phyloP scores from a whole-genome alignment of 1,140 invertebrate species.

The Bombus waltoni region DNA sequence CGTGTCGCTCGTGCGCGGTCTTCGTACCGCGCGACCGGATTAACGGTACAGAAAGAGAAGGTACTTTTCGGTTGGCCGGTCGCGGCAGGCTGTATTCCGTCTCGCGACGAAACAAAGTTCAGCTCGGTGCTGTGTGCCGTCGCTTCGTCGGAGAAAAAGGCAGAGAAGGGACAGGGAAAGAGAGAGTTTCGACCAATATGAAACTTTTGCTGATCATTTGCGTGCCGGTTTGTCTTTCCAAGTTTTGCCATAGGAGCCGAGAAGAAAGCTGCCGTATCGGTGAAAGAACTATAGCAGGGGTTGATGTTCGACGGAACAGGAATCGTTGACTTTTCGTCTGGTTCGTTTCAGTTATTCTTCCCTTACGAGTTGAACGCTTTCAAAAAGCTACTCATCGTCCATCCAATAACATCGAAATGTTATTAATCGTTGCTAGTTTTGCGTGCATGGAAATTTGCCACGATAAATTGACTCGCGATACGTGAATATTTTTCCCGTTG shows the following conservation, averaged over 20 bases:
- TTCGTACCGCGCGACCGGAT: conserved; percentile 34
- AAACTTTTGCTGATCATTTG: neutral
- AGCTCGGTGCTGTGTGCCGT: neutral
- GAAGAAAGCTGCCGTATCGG: neutral
- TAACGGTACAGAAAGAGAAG: conserved; percentile 40
- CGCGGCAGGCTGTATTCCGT: neutral
- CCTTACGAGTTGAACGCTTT: neutral
- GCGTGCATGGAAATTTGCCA: neutral
- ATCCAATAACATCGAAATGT: neutral
- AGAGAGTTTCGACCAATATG: neutral
- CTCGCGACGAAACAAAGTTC: conserved; percentile 36
- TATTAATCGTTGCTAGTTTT: neutral
- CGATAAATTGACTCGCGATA: neutral
- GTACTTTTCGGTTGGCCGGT: conserved; percentile 41
- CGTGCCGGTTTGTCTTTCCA: neutral
- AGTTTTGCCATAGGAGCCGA: neutral
- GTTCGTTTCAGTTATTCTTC: neutral
- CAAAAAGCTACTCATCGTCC: neutral
- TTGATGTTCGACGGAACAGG: neutral
- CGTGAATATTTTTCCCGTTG: neutral
- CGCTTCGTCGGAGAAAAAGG: neutral
- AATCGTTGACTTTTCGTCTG: neutral
- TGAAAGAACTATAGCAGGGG: neutral
- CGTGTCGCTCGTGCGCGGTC: conserved; percentile 8
- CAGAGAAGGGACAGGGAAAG: too few relatives aligned